Base-by-base conservation (phyloP, 2,888 invertebrate genomes). In the Strigamia maritima region DNA sequence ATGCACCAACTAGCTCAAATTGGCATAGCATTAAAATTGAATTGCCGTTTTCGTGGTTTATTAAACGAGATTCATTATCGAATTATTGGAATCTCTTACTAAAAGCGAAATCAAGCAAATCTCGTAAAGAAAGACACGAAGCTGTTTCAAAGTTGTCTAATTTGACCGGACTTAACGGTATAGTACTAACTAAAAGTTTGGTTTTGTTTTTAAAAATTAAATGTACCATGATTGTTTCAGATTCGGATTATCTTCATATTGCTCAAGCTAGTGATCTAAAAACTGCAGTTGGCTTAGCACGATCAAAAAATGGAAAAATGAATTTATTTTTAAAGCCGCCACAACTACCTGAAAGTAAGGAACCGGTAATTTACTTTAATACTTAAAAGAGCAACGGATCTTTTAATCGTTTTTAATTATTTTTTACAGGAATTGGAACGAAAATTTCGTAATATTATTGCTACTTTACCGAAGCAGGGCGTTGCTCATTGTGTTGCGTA, bases 261-360 rank as follows among this genome's bases (percentile, higher is more conserved):
- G 93, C 95, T 6, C 93, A 94, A 86, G 91, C 92, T 81, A 89
- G 93, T 82, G 92, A 94, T 87, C 89, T 90, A 75, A 88, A 90
- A 82, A 94, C 94, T 0, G 92, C 93, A 1, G 90, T 94, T 0
- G 90, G 92, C 1, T 87, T 96, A 77, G 94, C 95, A 0, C 88
- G 94, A 82, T 90, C 91, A 1, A 86, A 87, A 54, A 90, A 90
- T 60, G 91, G 90, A 2, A 92, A 94, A 86, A 86, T 89, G 16
- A 89, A 92, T 78, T 92, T 93, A 85, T 94, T 95, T 84, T 85
- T 92, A 54, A 91, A 91, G 10, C 91, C 93, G 4, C 85, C 85
- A n/a, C 76, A 79, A 70, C 74, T 81, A 65, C 77, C 81, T 31
- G 74, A 79, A 60, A 79, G 44, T 28, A 26, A 77, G 28, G 49